Evolutionary conservation across 1,140 invertebrate species (phyloP), one percentile per base, ranked within the genome.

Genomic region (Drosophila eugracilis): DNA sequence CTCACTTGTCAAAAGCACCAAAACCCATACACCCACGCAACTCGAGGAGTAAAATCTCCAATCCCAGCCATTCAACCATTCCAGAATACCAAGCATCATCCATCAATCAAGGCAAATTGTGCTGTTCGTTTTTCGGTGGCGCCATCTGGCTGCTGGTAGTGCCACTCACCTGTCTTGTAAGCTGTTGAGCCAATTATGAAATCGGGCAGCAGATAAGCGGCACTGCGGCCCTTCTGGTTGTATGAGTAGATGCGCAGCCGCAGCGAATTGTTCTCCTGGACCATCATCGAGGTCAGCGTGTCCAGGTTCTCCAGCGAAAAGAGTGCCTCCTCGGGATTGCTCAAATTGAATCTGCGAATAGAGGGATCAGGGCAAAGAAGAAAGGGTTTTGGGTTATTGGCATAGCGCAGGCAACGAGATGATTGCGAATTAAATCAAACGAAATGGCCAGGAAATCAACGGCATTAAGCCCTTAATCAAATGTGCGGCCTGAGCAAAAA

Each of bases 211-310:
- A 85, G 67, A 75, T 90, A 88, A 22, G 77, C 75, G 53, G 85
- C 67, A 55, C 91, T 90, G 41, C 91, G 89, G 41, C 91, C 91
- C 59, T 91, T 91, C 49, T 91, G 91, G 74, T 91, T 91, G 44
- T 80, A 88, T 21, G 91, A 91, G 59, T 91, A 91, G 45, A 91
- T 90, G 28, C 91, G 78, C 36, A 90, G 47, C 60, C 81, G 86
- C 41, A 91, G 59, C 69, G 91, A 90, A 49, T 91, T 91, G 48
- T 91, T 90, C 72, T 91, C 91, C 63, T 84, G 84, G 45, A 85
- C 81, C 77, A 91, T 90, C 74, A 88, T 81, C 17, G 88, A 88
- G 41, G 88, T 91, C 37, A 91, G 69, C 22, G 91, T 85, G 62
- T 91, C 91, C 37, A 91, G 69, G 73, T 90, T 91, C 50, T 91